Percentiles rank a stretch among this genome's conserved stretches.
Conservation (phyloP, 2,797 vertebrate species). For the Eptatretus atami region DNA sequence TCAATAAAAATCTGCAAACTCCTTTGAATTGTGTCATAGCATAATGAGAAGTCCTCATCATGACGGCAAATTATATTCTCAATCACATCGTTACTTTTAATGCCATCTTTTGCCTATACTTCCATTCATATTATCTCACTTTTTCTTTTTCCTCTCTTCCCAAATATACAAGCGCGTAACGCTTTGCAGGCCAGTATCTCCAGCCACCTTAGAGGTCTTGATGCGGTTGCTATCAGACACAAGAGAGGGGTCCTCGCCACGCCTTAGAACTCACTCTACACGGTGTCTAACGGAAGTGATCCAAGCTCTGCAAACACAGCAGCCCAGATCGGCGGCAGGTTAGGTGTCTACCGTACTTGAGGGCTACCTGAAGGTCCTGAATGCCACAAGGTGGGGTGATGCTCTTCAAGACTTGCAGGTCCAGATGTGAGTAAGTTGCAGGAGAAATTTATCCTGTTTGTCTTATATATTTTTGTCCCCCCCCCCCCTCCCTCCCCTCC, state of each 20-base stretch:
- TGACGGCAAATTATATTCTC: no score
- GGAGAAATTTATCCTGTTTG: no score
- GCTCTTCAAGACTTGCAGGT: slow-evolving; percentile 31
- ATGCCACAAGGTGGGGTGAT: slow-evolving; percentile 35
- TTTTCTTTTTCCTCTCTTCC: no score
- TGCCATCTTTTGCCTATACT: no score
- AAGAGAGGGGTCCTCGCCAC: slow-evolving; percentile 13
- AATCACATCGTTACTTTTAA: no score
- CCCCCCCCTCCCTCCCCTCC: background rate
- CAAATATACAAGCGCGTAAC: slow-evolving; percentile 29
- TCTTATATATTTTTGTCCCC: background rate
- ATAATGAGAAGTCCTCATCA: no score
- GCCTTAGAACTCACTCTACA: slow-evolving; percentile 17
- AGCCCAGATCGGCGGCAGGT: slow-evolving; percentile 27
- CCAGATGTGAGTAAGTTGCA: slow-evolving; percentile 47
- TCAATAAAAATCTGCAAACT: no score
- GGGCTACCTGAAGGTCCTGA: slow-evolving; percentile 53
- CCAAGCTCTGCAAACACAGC: slow-evolving; percentile 44
- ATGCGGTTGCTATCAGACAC: slow-evolving; percentile 31
- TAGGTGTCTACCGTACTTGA: slow-evolving; percentile 37
- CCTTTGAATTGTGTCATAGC: no score
- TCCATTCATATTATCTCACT: no score
- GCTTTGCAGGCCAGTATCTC: slow-evolving; percentile 33
- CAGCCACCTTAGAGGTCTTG: slow-evolving; percentile 29
- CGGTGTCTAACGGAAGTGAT: slow-evolving; percentile 34